Conservation (phyloP, 2,113 vertebrate species). For the Pygoscelis antarcticus region DNA sequence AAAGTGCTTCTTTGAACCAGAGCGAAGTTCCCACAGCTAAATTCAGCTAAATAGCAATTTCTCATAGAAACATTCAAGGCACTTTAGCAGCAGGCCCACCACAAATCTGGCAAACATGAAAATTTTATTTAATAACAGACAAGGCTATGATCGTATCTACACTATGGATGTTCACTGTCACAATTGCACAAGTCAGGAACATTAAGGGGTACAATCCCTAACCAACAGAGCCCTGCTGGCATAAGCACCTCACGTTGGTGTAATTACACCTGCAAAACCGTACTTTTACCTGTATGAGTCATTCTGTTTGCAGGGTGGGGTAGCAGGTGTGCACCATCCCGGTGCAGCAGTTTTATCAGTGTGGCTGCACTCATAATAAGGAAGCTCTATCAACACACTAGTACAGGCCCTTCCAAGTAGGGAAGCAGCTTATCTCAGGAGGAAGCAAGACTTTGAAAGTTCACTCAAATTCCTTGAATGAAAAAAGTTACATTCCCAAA, state of each 20-base stretch:
- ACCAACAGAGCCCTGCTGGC: not conserved
- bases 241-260: rapidly evolving
- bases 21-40: not conserved
- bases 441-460: not conserved
- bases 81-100: not conserved
- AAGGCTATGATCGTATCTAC: not conserved
- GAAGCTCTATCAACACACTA: not conserved
- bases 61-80: not conserved
- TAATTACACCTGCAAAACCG: not conserved
- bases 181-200: rapidly evolving
- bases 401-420: not conserved
- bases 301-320: not conserved
- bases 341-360: not conserved
- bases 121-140: not conserved
- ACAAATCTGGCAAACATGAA: not conserved
- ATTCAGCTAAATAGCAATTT: not conserved
- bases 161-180: not conserved
- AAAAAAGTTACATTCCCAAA: not conserved
- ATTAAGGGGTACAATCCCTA: not conserved
- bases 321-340: not conserved
- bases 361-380: rapidly evolving
- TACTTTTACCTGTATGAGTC: not conserved
- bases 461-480: not conserved
- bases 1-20: not conserved
- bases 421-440: not conserved